Base-by-base conservation (phyloP, 1,140 invertebrate species). In the Papilio aristodemus region DNA sequence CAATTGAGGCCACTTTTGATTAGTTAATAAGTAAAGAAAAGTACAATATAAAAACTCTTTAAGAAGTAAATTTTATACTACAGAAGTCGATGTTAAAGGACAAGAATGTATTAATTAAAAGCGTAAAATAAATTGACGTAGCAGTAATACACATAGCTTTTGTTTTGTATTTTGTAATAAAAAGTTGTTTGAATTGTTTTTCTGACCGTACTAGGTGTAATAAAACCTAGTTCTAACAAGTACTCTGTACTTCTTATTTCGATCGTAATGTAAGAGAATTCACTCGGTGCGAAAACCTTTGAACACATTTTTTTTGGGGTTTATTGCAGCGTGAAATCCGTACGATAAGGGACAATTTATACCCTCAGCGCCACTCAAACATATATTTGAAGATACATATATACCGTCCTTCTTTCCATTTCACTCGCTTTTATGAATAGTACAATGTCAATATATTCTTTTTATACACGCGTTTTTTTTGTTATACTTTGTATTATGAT, bases 261-360 rank as follows among this genome's bases (percentile, higher is more conserved):
- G 4, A 54, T 54, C 46, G 46, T 54, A 54, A 54, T 54, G 46
- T 54, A 54, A 54, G 46, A 54, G 46, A 54, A 54, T 54, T 54
- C 27, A n/a, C 27, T 58, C 57, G 27, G 13, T 58, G 38, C n/a
- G 25, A 22, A 25, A 57, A 25, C 13, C 57, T 58, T 54, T 22
- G 46, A 22, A 25, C 46, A 39, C 59, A 62, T 62, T 62, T 62
- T 50, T n/a, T 60, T 60, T 37, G 8, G 13, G 36, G 27, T 39
- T 62, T 62, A 62, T 62, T 62, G 59, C 32, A 62, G 27, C 32
- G 59, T 62, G 59, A 62, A 62, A 62, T 62, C 32, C 32, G 17
- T n/a, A 19, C 14, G 59, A 62, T 62, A 62, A 62, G 59, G 32
- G 36, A 36, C 59, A 22, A 62, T 62, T 62, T 62, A 62, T 62